Percentiles rank a stretch among this genome's conserved stretches.
Conservation (phyloP, 2,888 invertebrate species). For the Stenichneumon culpator region DNA sequence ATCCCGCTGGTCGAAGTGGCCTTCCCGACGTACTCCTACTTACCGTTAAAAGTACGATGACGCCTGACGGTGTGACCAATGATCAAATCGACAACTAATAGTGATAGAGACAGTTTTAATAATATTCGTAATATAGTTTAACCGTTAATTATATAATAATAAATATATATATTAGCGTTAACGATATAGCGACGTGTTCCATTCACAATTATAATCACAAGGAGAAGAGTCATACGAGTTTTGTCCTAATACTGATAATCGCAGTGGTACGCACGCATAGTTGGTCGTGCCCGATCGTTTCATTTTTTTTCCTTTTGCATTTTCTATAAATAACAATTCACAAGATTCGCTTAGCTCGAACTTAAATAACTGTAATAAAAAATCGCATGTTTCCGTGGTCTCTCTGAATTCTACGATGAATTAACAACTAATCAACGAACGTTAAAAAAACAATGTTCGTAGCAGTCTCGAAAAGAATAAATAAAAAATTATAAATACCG, state of each 20-base stretch:
- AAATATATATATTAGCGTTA: slow-evolving; percentile 62
- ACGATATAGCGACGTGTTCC: slow-evolving; percentile 61
- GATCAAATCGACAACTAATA: slow-evolving; percentile 62
- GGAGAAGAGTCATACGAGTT: slow-evolving; percentile 59
- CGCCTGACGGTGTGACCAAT: slow-evolving; percentile 56
- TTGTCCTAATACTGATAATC: slow-evolving; percentile 66
- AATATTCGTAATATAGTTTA: slow-evolving; percentile 57
- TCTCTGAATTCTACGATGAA: background rate
- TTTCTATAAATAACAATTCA: slow-evolving; percentile 23
- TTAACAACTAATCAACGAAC: background rate
- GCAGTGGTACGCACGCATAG: slow-evolving; percentile 33
- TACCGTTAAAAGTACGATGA: slow-evolving; percentile 47
- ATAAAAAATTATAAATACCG: slow-evolving; percentile 33
- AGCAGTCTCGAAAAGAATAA: background rate
- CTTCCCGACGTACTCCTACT: slow-evolving; percentile 37
- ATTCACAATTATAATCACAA: slow-evolving; percentile 65
- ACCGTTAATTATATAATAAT: slow-evolving; percentile 62
- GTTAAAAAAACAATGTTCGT: background rate
- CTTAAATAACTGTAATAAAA: slow-evolving; percentile 1
- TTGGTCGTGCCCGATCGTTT: background rate
- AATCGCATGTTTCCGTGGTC: background rate
- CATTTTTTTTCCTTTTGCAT: background rate
- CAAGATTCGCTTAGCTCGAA: slow-evolving; percentile 23
- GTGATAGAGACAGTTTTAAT: slow-evolving; percentile 52
- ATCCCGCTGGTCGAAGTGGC: slow-evolving; percentile 41